Conservation (phyloP, 2,113 vertebrate species). For the Diphyllodes magnificus region DNA sequence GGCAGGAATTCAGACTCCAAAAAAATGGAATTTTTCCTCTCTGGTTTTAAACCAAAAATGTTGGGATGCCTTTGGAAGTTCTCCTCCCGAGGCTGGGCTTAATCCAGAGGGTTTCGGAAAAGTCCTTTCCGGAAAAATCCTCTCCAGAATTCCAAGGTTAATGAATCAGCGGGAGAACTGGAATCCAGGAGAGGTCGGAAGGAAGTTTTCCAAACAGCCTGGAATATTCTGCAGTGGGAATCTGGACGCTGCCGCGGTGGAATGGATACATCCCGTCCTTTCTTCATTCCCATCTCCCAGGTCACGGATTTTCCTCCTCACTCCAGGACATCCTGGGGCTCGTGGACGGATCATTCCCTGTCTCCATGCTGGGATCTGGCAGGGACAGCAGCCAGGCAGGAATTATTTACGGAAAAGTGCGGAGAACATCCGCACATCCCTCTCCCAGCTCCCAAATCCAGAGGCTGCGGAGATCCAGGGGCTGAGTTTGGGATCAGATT, state of each 20-base stretch:
- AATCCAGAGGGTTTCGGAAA: neutral
- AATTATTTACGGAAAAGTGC: neutral
- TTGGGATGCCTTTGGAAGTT: neutral
- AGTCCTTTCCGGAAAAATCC: neutral
- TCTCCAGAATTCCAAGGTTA: neutral
- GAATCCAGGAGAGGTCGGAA: neutral
- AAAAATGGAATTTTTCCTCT: neutral
- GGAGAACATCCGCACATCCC: neutral
- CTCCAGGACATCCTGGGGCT: neutral
- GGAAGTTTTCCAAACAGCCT: neutral
- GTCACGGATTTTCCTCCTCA: neutral
- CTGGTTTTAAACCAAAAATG: neutral
- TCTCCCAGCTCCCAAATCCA: neutral
- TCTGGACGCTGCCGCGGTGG: neutral
- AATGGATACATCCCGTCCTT: no score
- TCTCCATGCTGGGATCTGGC: neutral
- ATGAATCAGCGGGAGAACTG: neutral
- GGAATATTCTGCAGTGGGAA: neutral
- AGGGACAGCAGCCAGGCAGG: neutral
- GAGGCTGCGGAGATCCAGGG: neutral
- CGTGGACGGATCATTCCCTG: neutral
- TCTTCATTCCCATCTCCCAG: neutral
- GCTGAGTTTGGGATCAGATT: neutral
- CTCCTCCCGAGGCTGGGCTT: neutral
- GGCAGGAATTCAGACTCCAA: neutral